Evolutionary conservation across 2,797 vertebrate genomes (phyloP).

Genomic region (Cuculus canorus): DNA sequence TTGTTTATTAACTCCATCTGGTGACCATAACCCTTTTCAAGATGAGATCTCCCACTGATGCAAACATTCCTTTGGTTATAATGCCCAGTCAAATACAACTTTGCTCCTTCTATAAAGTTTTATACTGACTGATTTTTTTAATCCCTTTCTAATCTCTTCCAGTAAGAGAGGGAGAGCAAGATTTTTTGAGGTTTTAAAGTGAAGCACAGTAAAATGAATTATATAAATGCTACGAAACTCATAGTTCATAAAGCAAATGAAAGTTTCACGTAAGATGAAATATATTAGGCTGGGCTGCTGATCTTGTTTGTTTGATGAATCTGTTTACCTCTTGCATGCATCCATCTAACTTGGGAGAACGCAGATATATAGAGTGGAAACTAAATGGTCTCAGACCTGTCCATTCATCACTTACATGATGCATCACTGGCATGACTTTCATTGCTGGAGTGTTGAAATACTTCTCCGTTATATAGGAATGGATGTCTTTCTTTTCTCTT

Average conservation of each 20-base stretch:
- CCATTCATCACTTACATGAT: not conserved
- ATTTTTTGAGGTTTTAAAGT: not conserved
- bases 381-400: not conserved
- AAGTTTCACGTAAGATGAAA: not conserved
- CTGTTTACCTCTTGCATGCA: slow-evolving; percentile 17
- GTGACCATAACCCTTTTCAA: not conserved
- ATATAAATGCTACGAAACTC: not conserved
- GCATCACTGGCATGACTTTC: not conserved
- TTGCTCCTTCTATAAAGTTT: not conserved
- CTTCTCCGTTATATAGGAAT: not conserved
- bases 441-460: not conserved
- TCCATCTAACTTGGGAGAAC: not conserved
- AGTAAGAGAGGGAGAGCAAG: not conserved
- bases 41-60: not conserved
- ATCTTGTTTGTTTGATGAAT: slow-evolving; percentile 45
- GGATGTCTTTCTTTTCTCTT: not conserved
- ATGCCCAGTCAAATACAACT: not conserved
- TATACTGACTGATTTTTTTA: not conserved
- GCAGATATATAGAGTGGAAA: slow-evolving; percentile 8
- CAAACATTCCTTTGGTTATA: not conserved
- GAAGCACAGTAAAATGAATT: not conserved
- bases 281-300: not conserved
- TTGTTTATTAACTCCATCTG: not conserved
- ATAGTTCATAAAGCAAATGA: not conserved
- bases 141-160: not conserved